Base-by-base conservation (phyloP, 2,797 vertebrate genomes). In the Sarcoramphus papa region DNA sequence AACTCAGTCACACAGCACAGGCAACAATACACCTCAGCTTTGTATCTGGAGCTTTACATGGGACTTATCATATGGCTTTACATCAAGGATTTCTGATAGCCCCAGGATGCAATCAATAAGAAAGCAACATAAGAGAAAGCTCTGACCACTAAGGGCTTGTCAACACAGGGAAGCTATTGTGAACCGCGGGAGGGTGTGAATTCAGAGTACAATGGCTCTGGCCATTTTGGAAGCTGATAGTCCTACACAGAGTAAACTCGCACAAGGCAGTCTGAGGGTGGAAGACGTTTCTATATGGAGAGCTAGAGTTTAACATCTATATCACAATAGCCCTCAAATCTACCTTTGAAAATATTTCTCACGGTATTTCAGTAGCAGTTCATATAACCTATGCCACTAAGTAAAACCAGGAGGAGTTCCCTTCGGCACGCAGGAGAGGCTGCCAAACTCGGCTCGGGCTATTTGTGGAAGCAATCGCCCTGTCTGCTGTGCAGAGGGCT, bases 341-440 rank as follows among this genome's bases (percentile, higher is more conserved):
- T 95, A 45, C 82, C 76, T 96, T 89, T 96, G 96, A 94, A 96
- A 85, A 41, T 37, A 35, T 41, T 68, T 78, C 73, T 94, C 51
- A 43, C 1, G 0, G 30, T 78, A 72, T 82, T 90, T 81, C 79
- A 53, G 85, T 33, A 90, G 78, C 67, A 68, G 48, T 4, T 23
- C 0, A 0, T 48, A n/a, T 67, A 90, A 92, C 67, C 63, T 86
- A 19, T 24, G 45, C 33, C 89, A 65, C 69, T 50, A 74, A 82
- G 70, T 45, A 50, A 95, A 92, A 92, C 24, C 59, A 82, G 37
- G 40, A 95, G 80, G 79, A 93, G 69, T 12, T 85, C 83, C 85
- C 5, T 7, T 78, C 11, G 4, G 73, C 4, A 6, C 0, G 0
- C 50, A 59, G 57, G 40, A 73, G 69, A 83, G 40, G 31, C 65